Evolutionary conservation across 2,113 vertebrate genomes (phyloP).

Genomic region (Oryzias melastigma): DNA sequence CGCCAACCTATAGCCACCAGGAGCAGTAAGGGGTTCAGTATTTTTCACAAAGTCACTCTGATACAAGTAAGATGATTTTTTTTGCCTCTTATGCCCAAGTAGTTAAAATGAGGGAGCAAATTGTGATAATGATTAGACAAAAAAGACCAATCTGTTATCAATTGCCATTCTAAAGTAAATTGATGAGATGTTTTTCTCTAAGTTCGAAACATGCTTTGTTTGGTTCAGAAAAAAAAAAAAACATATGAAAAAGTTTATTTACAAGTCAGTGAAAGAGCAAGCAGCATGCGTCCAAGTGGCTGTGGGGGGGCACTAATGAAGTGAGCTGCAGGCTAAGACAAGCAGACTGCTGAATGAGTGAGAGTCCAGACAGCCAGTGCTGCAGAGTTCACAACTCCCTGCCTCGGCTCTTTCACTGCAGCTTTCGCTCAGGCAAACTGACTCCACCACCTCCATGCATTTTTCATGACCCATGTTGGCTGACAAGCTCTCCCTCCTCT

Average conservation of each 20-base stretch:
- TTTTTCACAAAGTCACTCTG: no score
- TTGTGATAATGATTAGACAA: no score
- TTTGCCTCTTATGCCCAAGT: no score
- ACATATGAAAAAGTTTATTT: background rate
- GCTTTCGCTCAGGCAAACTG: conserved; percentile 60
- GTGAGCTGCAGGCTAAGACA: conserved; percentile 46
- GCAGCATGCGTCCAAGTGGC: conserved; percentile 10
- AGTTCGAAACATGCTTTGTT: no score
- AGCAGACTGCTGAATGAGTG: conserved; percentile 36
- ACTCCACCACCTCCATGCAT: conserved; percentile 70
- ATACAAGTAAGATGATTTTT: no score
- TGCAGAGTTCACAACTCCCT: conserved; percentile 50
- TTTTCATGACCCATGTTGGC: conserved; percentile 65
- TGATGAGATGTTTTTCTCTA: no score
- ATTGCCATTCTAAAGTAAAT: no score
- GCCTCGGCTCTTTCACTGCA: conserved; percentile 48
- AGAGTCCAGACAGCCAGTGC: conserved; percentile 44
- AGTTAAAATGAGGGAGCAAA: no score
- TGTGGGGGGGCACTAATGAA: conserved; percentile 47
- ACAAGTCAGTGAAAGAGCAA: conserved; percentile 21
- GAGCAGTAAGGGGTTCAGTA: no score
- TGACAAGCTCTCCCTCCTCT: conserved; percentile 50
- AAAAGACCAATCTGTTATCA: no score
- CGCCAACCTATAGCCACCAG: no score
- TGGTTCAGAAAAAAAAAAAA: background rate